phyloP scores from a whole-genome alignment of 2,113 vertebrate species.

The Collichthys lucidus region DNA sequence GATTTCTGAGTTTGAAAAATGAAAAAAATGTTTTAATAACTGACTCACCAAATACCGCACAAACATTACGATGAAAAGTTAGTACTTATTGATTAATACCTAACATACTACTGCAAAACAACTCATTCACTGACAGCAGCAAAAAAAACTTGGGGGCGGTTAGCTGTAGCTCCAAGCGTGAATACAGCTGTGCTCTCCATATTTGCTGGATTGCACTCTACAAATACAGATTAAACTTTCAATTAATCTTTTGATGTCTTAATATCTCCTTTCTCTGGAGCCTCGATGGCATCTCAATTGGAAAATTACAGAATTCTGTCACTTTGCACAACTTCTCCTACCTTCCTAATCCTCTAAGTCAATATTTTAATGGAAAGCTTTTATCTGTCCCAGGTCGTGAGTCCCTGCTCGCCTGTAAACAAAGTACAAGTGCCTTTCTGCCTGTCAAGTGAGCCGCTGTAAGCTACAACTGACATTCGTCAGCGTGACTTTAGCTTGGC shows the following conservation, averaged over 20 bases:
- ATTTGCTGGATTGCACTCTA: constrained; percentile 11
- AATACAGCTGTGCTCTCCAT: neutral
- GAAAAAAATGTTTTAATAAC: too few relatives aligned
- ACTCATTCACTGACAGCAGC: neutral
- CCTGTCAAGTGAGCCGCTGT: constrained; percentile 49
- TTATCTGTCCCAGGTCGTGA: constrained; percentile 49
- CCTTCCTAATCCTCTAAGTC: constrained; percentile 56
- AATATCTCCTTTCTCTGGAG: constrained; percentile 51
- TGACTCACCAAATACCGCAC: too few relatives aligned
- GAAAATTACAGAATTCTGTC: constrained; percentile 55
- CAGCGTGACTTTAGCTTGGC: constrained; percentile 16
- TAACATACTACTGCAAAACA: too few relatives aligned
- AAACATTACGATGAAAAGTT: too few relatives aligned
- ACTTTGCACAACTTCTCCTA: constrained; percentile 43
- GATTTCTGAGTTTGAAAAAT: neutral
- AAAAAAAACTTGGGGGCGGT: neutral
- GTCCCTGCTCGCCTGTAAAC: constrained; percentile 55
- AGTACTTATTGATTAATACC: too few relatives aligned
- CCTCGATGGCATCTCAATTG: constrained; percentile 17
- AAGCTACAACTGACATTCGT: constrained; percentile 48
- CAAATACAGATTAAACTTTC: constrained; percentile 28
- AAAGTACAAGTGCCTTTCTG: constrained; percentile 47
- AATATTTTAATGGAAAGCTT: constrained; percentile 61
- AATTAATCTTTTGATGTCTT: constrained; percentile 42
- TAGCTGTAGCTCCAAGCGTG: neutral